phyloP scores from a whole-genome alignment of 1,140 invertebrate species.

The Chelonus insularis region DNA sequence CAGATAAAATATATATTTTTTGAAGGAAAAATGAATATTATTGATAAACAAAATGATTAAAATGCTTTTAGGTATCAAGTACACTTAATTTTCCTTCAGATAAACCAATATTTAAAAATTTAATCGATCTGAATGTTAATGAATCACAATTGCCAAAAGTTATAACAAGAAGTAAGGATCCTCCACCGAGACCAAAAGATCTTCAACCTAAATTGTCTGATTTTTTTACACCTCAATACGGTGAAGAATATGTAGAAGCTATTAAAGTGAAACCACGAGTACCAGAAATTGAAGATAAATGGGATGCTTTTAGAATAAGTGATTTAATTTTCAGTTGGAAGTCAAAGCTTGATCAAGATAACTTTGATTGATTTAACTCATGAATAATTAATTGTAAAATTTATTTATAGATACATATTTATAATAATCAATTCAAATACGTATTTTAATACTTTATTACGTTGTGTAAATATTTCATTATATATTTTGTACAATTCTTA shows the following conservation, averaged over 20 bases:
- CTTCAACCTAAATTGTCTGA: conserved; percentile 40
- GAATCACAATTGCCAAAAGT: conserved; percentile 42
- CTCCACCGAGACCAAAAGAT: conserved; percentile 44
- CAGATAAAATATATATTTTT: background rate
- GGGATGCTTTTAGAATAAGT: conserved; percentile 44
- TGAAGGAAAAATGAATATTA: too few relatives aligned
- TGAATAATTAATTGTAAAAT: background rate
- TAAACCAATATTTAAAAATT: conserved; percentile 48
- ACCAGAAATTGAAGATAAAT: conserved; percentile 35
- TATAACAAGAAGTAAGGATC: conserved; percentile 45
- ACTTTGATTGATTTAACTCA: background rate
- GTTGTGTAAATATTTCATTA: too few relatives aligned
- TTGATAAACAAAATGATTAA: too few relatives aligned
- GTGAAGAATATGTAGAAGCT: conserved; percentile 39
- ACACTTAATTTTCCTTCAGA: conserved; percentile 45
- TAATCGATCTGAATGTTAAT: conserved; percentile 46
- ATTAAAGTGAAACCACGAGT: conserved; percentile 29
- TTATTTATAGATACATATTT: too few relatives aligned
- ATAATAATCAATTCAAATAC: too few relatives aligned
- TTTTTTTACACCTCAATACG: conserved; percentile 42
- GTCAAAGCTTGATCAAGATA: conserved; percentile 32
- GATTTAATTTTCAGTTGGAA: conserved; percentile 47
- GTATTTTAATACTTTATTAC: too few relatives aligned
- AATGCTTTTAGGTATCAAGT: conserved; percentile 39
- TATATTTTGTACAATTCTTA: too few relatives aligned